These are phyloP conservation scores for Pristionchus exspectatus DNA, from an alignment of 2,888 invertebrate genomes.

Conservation along the genomic window DNA sequence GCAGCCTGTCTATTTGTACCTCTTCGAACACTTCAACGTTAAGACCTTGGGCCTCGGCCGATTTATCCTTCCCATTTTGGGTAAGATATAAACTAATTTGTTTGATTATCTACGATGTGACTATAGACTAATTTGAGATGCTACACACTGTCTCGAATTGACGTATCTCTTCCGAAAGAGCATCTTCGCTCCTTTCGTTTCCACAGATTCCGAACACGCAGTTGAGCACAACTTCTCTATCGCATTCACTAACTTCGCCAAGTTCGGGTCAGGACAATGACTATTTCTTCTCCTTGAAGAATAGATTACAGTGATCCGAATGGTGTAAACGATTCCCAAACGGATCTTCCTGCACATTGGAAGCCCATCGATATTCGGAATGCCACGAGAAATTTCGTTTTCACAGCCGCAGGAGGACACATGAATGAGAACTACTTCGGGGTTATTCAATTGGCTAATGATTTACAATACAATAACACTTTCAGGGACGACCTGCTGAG, in stretches of 20 bases:
- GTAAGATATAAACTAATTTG: slow-evolving; percentile 46
- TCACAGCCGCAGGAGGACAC: not conserved
- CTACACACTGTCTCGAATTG: slow-evolving; percentile 49
- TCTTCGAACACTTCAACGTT: slow-evolving; percentile 69
- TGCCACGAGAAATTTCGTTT: not conserved
- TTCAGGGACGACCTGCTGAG: slow-evolving; percentile 19
- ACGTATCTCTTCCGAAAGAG: slow-evolving; percentile 49
- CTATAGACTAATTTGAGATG: not conserved
- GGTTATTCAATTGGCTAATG: not conserved
- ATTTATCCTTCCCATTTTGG: slow-evolving; percentile 65
- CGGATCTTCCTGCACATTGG: slow-evolving; percentile 21
- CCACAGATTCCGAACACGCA: not conserved
- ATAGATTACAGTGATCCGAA: slow-evolving; percentile 36
- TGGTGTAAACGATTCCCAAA: not conserved
- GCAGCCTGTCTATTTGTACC: slow-evolving; percentile 68
- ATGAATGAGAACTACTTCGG: slow-evolving; percentile 34
- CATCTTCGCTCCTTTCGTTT: not conserved
- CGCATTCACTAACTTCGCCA: slow-evolving; percentile 50
- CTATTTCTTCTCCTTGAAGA: not conserved
- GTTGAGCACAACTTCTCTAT: slow-evolving; percentile 39
- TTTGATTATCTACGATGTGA: not conserved
- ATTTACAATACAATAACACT: not conserved
- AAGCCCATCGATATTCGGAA: not conserved
- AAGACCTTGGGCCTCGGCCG: slow-evolving; percentile 69
- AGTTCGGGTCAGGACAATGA: not conserved